Evolutionary conservation across 2,888 invertebrate species (phyloP).

Genomic region (Lutraria lutraria): DNA sequence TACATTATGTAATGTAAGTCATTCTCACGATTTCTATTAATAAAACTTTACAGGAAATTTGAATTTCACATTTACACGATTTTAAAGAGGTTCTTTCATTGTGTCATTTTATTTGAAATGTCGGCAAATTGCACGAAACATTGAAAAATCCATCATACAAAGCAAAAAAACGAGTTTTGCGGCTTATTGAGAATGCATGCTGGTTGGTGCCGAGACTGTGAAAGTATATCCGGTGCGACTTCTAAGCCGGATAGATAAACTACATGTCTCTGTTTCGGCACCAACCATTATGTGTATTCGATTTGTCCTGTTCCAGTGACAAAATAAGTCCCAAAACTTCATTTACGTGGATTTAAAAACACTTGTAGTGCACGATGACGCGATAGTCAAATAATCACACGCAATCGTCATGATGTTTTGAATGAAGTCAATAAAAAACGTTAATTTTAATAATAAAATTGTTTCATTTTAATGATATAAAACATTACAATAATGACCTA

Average conservation of each 20-base stretch:
- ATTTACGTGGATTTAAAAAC: conserved; percentile 1
- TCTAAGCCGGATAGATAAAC: conserved; percentile 1
- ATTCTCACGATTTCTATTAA: no score
- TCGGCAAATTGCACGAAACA: no score
- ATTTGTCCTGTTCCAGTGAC: conserved; percentile 1
- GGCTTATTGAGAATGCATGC: background rate
- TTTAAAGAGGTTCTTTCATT: no score
- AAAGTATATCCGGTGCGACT: conserved; percentile 1
- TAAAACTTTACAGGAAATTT: no score
- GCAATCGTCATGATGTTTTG: no score
- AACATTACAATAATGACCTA: no score
- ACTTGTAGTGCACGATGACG: conserved; percentile 1
- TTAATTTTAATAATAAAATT: conserved; percentile 1
- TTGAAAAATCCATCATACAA: conserved; percentile 1
- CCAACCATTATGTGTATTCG: conserved; percentile 1
- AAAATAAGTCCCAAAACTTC: no score
- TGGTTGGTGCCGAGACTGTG: conserved; percentile 1
- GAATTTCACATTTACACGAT: no score
- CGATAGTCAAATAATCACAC: conserved; percentile 1
- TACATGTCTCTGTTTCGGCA: conserved; percentile 1
- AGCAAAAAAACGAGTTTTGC: conserved; percentile 1
- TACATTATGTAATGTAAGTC: no score
- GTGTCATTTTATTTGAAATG: no score
- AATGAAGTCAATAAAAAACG: conserved; percentile 1
- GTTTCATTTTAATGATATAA: no score